Base-by-base conservation (phyloP, 2,797 vertebrate species). In the Fistularia tabacaria region DNA sequence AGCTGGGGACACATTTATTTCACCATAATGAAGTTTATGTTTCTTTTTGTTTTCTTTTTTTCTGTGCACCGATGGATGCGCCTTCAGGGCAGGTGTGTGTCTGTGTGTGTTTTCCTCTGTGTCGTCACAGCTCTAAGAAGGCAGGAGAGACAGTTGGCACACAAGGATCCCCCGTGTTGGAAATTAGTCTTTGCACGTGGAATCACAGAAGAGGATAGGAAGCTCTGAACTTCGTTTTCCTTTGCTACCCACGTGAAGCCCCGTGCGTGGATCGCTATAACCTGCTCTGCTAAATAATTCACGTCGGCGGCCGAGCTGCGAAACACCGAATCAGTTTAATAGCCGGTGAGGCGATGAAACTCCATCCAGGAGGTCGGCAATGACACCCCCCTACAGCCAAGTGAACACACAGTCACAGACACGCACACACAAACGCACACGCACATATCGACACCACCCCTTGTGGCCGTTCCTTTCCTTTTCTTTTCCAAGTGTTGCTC, bases 131-230 rank as follows among this genome's bases (percentile, higher is more conserved):
- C 45, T 45, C 51, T 44, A 46, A 59, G 45, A 54, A 66, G 57
- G 49, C 43, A 54, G 57, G 40, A 64, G 53, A 69, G 55, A 72
- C 10, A 44, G 60, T 53, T 64, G 62, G 63, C 69, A 77, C 81
- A 73, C 58, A 64, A 10, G 68, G 64, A 83, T 79, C 79, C 79
- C 81, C 71, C 78, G 68, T 64, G 71, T 82, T 80, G 73, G 73
- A 85, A 88, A 88, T 87, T 73, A 66, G 63, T 66, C 62, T 84
- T 73, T 42, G 41, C 73, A 57, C 74, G 67, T 69, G 81, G 84
- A 86, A 88, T 90, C 84, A 84, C 74, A 76, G 62, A 66, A 78
- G 54, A 61, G 73, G 62, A 66, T 43, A 64, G 75, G 68, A 80
- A 51, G 70, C 48, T 54, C 60, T 57, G 58, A 74, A 81, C 74